These are phyloP conservation scores for Cerastis leucographa DNA, from an alignment of 2,888 invertebrate genomes.

Conservation along the genomic window DNA sequence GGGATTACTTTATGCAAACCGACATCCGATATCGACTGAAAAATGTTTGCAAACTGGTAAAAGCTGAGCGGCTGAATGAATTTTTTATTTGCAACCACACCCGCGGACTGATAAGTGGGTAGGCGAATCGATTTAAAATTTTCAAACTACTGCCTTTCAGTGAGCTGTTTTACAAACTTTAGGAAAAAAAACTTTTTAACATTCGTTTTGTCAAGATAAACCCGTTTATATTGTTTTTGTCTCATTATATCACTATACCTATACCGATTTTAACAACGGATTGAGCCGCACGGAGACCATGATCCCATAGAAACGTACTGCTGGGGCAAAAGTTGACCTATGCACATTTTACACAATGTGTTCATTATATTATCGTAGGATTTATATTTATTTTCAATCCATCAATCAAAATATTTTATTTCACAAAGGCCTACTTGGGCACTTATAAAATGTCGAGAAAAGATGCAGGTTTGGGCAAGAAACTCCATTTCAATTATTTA, in stretches of 20 bases:
- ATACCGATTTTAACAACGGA: not conserved
- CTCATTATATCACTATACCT: not conserved
- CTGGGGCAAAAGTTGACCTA: not conserved
- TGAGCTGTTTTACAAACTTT: not conserved
- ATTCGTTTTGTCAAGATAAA: not conserved
- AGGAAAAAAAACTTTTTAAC: not conserved
- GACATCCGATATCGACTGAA: constrained; percentile 27
- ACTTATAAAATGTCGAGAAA: too few relatives aligned
- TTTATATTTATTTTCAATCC: not conserved
- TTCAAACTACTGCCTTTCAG: not conserved
- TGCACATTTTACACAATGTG: not conserved
- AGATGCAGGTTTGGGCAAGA: too few relatives aligned
- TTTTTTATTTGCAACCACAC: not conserved
- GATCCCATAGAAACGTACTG: not conserved
- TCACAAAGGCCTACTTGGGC: too few relatives aligned
- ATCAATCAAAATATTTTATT: too few relatives aligned
- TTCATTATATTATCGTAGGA: not conserved
- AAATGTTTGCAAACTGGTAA: constrained; percentile 12
- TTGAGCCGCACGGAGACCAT: not conserved
- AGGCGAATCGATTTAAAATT: constrained; percentile 10
- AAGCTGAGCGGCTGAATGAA: not conserved
- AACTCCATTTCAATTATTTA: too few relatives aligned
- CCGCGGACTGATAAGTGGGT: not conserved
- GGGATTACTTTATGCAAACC: constrained; percentile 7
- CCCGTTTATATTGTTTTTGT: not conserved